Percentiles rank a stretch among this genome's conserved stretches.
Conservation (phyloP, 2,113 vertebrate species). For the Colossoma macropomum region DNA sequence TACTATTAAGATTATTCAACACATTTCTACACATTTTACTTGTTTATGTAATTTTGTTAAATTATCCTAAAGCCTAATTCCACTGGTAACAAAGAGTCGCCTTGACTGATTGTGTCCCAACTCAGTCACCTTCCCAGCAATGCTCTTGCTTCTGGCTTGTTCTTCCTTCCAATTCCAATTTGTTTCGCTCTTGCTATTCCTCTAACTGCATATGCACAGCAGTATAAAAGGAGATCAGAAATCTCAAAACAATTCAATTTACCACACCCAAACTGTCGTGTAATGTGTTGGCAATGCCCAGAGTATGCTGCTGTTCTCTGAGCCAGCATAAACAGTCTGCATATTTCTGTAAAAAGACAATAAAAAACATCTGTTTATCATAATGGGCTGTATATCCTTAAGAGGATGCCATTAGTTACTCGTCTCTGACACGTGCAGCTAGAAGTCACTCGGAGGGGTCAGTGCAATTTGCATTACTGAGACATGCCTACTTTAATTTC, state of each 20-base stretch:
- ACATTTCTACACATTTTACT: too few relatives aligned
- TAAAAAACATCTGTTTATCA: neutral
- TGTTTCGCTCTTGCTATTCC: neutral
- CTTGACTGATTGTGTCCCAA: neutral
- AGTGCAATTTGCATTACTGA: constrained; percentile 51
- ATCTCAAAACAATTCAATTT: constrained; percentile 13
- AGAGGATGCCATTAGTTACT: neutral
- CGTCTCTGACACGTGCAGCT: neutral
- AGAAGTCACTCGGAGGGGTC: constrained; percentile 30
- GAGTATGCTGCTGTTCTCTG: neutral
- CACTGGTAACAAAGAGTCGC: neutral
- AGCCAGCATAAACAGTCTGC: neutral
- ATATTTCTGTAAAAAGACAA: neutral
- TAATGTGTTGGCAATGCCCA: neutral
- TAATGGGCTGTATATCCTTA: neutral
- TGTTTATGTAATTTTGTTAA: too few relatives aligned
- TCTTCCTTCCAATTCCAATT: neutral
- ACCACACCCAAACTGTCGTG: constrained; percentile 1
- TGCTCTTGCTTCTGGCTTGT: constrained; percentile 8
- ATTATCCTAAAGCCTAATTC: too few relatives aligned
- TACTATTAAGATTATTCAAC: too few relatives aligned
- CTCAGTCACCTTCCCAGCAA: neutral
- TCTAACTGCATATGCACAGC: neutral
- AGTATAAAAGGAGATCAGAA: neutral
- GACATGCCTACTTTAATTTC: constrained; percentile 42